A percentile compares a stretch with the other conserved stretches of the same genome.
Evolutionary conservation across 2,797 vertebrate species (phyloP).

Genomic region (Morelia viridis): DNA sequence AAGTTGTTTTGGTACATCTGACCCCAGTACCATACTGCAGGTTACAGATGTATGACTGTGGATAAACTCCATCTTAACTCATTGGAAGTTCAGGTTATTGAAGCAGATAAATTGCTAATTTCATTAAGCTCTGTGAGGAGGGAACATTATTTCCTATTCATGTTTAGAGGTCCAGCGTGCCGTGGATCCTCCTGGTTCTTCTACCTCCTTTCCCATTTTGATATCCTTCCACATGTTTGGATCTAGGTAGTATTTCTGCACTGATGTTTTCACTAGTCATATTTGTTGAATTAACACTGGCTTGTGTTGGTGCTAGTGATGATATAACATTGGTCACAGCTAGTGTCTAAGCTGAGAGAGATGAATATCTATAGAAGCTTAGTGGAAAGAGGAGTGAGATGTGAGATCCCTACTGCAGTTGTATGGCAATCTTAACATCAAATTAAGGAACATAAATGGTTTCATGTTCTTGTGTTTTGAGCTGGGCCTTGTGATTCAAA

Average conservation of each 20-base stretch:
- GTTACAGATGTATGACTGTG: neutral
- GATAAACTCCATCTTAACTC: neutral
- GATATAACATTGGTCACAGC: neutral
- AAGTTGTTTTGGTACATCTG: neutral
- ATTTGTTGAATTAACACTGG: neutral
- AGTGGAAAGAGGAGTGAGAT: neutral
- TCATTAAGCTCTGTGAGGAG: neutral
- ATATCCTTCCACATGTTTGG: neutral
- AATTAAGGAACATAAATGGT: neutral
- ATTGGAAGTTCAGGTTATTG: neutral
- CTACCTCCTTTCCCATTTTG: neutral
- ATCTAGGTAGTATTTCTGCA: neutral
- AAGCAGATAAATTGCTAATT: neutral
- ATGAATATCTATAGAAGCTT: neutral
- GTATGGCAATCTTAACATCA: neutral
- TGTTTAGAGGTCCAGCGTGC: neutral
- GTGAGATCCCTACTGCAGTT: neutral
- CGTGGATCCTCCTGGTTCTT: neutral
- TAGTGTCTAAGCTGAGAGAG: neutral
- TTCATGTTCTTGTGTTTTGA: neutral
- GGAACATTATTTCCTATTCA: neutral
- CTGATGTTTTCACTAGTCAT: neutral
- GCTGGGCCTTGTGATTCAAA: neutral
- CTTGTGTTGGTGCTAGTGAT: neutral
- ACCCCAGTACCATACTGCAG: neutral